Evolutionary conservation across 2,888 invertebrate species (phyloP), one percentile per base, ranked within the genome.

Genomic region (Thymelicus lineola): DNA sequence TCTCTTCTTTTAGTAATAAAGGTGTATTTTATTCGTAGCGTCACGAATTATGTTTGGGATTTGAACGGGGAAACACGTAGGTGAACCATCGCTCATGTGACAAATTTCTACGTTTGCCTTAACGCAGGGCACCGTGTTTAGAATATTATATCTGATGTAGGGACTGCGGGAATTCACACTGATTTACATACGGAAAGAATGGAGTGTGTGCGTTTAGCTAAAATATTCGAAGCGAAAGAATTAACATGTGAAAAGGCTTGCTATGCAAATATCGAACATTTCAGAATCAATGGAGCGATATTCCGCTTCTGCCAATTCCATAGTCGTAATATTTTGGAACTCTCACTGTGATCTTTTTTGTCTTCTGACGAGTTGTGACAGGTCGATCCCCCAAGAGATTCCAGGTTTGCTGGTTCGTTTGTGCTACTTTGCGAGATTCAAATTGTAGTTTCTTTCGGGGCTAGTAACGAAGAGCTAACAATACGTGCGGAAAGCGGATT

Each of bases 61-160:
- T 91, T 89, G 87, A 88, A 86, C 85, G 85, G 84, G 87, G 89
- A 86, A 90, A 91, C 93, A 93, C 93, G 93, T 93, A 92, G 92
- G 89, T 91, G 89, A 88, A 90, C 93, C 93, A 93, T 93, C 93
- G 92, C 93, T 93, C 93, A 93, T 93, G 93, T 93, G 93, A 93
- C 93, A 93, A 93, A 93, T 93, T 93, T 93, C 90, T 91, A 89
- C 93, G 90, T 93, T 93, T 93, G 91, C 93, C 90, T 92, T 92
- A 91, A 91, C 93, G 91, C 88, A 87, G 85, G 81, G 81, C 83
- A 83, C 82, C 93, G 93, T 93, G 93, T 91, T 91, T 91, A 88
- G 93, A 93, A 93, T 93, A 93, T 91, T 89, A 88, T 86, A 90
- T 89, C 83, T 82, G 81, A 78, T 82, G 79, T 83, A 76, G 83